phyloP scores from a whole-genome alignment of 2,888 invertebrate species.

The Troglohyphantes excavatus region DNA sequence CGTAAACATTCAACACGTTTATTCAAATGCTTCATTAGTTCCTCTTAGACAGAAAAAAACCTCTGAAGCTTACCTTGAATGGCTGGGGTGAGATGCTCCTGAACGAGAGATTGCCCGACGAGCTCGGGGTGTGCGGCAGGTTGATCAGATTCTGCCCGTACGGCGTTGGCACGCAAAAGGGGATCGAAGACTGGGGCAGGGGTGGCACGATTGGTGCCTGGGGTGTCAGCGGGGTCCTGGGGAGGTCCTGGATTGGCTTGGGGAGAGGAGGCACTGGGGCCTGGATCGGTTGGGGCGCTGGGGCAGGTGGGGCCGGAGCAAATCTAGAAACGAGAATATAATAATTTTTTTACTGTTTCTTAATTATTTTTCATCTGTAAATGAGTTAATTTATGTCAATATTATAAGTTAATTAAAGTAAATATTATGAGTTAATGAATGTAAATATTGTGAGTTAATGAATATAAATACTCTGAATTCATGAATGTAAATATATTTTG shows the following conservation, averaged over 20 bases:
- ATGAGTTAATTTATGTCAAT: background rate
- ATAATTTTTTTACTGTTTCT: too few relatives aligned
- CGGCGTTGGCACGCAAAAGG: slow-evolving; percentile 21
- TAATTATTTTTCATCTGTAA: background rate
- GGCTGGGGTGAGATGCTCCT: slow-evolving; percentile 74
- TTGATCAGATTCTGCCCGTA: slow-evolving; percentile 20
- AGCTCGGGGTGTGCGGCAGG: slow-evolving; percentile 63
- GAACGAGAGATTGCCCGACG: slow-evolving; percentile 63
- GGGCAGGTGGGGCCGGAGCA: slow-evolving; percentile 51
- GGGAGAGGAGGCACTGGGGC: slow-evolving; percentile 42
- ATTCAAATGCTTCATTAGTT: too few relatives aligned
- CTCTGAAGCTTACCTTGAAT: slow-evolving; percentile 60
- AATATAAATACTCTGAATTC: too few relatives aligned
- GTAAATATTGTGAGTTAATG: background rate
- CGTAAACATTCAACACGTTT: too few relatives aligned
- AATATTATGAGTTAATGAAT: background rate
- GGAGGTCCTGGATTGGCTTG: background rate
- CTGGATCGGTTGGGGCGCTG: slow-evolving; percentile 46
- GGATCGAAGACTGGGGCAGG: slow-evolving; percentile 39
- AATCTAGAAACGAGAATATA: slow-evolving; percentile 14
- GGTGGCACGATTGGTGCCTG: slow-evolving; percentile 28
- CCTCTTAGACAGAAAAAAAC: too few relatives aligned
- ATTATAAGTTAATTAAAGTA: background rate
- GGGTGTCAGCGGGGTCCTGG: slow-evolving; percentile 29
- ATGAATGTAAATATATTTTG: too few relatives aligned